phyloP scores from a whole-genome alignment of 1,140 invertebrate species.

The Holotrichia oblita region DNA sequence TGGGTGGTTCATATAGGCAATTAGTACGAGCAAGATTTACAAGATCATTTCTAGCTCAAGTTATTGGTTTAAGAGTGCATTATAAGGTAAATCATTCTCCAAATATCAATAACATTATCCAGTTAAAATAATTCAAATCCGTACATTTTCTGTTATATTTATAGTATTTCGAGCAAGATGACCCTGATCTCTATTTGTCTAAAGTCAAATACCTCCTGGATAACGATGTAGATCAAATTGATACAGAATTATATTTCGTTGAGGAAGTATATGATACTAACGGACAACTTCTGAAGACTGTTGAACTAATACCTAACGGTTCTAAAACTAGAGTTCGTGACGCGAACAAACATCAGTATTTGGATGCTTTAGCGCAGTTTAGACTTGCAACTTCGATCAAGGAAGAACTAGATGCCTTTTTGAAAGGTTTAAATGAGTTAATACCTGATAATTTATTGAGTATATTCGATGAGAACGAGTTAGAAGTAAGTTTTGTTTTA shows the following conservation, averaged over 20 bases:
- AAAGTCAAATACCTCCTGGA: constrained; percentile 94
- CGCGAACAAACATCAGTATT: constrained; percentile 81
- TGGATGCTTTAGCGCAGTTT: constrained; percentile 91
- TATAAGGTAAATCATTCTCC: constrained; percentile 73
- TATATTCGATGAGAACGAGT: constrained; percentile 96
- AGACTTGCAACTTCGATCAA: constrained; percentile 82
- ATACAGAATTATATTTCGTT: constrained; percentile 86
- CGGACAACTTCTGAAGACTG: constrained; percentile 79
- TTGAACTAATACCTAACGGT: constrained; percentile 82
- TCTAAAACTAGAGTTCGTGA: constrained; percentile 76
- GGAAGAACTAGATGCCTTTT: constrained; percentile 87
- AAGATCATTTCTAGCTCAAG: constrained; percentile 92
- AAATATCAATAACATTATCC: no score
- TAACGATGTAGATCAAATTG: constrained; percentile 79
- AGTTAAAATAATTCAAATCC: no score
- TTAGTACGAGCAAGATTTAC: constrained; percentile 90
- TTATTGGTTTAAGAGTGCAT: constrained; percentile 91
- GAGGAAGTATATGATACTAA: constrained; percentile 87
- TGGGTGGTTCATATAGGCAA: constrained; percentile 88
- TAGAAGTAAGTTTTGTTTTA: constrained; percentile 74
- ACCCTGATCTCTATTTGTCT: constrained; percentile 90
- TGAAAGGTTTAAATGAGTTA: constrained; percentile 88
- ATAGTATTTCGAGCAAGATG: constrained; percentile 94
- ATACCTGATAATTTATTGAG: constrained; percentile 92
- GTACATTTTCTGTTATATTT: constrained; percentile 44